Percentiles rank a stretch among this genome's conserved stretches.
These are phyloP conservation scores for Eupithecia vulgata DNA, from an alignment of 2,888 invertebrate genomes.

Conservation along the genomic window DNA sequence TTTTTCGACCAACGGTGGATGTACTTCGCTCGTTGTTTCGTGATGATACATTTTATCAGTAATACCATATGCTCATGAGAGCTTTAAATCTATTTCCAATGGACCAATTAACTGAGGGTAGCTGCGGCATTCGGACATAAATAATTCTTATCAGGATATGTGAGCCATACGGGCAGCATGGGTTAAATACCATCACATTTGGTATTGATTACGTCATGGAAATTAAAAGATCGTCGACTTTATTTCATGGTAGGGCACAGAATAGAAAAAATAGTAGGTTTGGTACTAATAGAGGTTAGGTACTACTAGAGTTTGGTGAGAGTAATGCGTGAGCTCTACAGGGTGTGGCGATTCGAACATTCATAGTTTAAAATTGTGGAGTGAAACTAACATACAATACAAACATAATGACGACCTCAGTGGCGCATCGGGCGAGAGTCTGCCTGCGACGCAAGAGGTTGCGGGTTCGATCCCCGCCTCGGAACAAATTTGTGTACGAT, in stretches of 20 bases:
- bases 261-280: background rate
- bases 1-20: background rate
- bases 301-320: too few species aligned
- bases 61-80: slow-evolving; percentile 45
- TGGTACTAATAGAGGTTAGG: background rate
- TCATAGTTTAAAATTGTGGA: too few species aligned
- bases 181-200: slow-evolving; percentile 37
- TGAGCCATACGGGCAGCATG: slow-evolving; percentile 61
- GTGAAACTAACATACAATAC: too few species aligned
- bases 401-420: too few species aligned
- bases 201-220: slow-evolving; percentile 29
- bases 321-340: too few species aligned
- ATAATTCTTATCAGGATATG: slow-evolving; percentile 71
- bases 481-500: too few species aligned
- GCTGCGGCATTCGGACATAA: slow-evolving; percentile 60
- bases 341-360: too few species aligned
- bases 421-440: too few species aligned
- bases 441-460: too few species aligned
- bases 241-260: background rate
- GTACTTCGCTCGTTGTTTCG: background rate
- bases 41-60: slow-evolving; percentile 28
- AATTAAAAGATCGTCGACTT: slow-evolving; percentile 16
- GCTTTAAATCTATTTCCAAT: slow-evolving; percentile 45
- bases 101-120: slow-evolving; percentile 53
- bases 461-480: too few species aligned